A percentile compares a stretch with the other conserved stretches of the same genome.
Conservation (phyloP, 2,797 vertebrate genomes). For the Mionectes olivaceus region DNA sequence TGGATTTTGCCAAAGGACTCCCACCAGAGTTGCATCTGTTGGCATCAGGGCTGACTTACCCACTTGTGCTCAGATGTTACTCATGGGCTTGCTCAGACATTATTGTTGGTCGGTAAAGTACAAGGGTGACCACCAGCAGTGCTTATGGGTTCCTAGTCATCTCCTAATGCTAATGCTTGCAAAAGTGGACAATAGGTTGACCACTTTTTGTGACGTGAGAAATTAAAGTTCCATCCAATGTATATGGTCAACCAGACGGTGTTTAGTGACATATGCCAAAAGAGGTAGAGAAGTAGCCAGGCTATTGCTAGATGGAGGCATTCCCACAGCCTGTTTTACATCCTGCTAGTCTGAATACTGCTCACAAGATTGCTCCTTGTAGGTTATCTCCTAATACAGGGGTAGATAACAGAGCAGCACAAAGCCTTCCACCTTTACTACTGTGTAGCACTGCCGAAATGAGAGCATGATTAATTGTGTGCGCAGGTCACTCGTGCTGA, state of each 20-base stretch:
- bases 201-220: not conserved
- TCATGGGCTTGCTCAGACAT: not conserved
- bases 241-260: accelerated
- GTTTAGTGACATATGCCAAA: accelerated
- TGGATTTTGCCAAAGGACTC: not conserved
- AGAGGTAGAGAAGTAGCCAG: not conserved
- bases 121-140: not conserved
- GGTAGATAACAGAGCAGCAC: not conserved
- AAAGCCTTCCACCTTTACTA: not conserved
- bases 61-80: not conserved
- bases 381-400: not conserved
- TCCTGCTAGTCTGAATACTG: not conserved
- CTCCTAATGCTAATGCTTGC: not conserved
- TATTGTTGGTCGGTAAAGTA: not conserved
- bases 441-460: accelerated
- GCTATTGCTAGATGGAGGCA: not conserved
- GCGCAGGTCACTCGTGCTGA: accelerated
- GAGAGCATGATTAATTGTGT: accelerated
- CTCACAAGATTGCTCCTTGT: not conserved
- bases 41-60: not conserved
- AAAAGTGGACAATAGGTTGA: not conserved
- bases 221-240: not conserved
- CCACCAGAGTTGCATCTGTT: not conserved
- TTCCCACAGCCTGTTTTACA: not conserved
- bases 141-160: not conserved